phyloP scores from a whole-genome alignment of 2,888 invertebrate species.

The Noctua janthe region DNA sequence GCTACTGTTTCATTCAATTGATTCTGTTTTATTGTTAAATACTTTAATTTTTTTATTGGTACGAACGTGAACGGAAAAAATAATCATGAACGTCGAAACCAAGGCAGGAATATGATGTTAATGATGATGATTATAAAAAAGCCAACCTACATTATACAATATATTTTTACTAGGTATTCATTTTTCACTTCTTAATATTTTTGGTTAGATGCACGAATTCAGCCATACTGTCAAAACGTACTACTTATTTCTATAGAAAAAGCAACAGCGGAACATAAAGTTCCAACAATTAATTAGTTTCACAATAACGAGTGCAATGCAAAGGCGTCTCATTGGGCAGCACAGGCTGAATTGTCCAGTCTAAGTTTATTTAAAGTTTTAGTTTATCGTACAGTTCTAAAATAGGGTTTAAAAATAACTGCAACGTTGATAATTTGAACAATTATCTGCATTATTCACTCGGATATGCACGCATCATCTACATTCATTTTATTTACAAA shows the following conservation, averaged over 20 bases:
- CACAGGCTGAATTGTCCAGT: slow-evolving; percentile 1
- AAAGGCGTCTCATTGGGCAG: not conserved
- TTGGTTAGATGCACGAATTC: not conserved
- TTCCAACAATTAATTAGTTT: slow-evolving; percentile 36
- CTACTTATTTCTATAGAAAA: not conserved
- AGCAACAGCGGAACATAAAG: not conserved
- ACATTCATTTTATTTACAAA: too few relatives aligned
- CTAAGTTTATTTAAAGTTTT: slow-evolving; percentile 8
- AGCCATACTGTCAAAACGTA: not conserved
- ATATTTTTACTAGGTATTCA: too few relatives aligned
- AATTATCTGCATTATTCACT: not conserved
- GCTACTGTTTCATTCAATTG: not conserved
- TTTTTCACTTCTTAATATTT: too few relatives aligned
- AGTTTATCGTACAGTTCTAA: slow-evolving; percentile 1
- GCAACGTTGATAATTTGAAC: not conserved
- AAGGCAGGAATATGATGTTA: not conserved
- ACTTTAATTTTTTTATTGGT: too few relatives aligned
- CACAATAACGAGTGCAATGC: slow-evolving; percentile 6
- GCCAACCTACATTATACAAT: not conserved
- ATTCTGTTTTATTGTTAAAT: not conserved
- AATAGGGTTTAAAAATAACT: slow-evolving; percentile 5
- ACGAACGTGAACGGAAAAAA: too few relatives aligned
- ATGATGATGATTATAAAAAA: not conserved
- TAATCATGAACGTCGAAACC: not conserved
- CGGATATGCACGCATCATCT: not conserved